Evolutionary conservation across 2,888 invertebrate species (phyloP), one percentile per base, ranked within the genome.

Genomic region (Acanthosoma haemorrhoidale): DNA sequence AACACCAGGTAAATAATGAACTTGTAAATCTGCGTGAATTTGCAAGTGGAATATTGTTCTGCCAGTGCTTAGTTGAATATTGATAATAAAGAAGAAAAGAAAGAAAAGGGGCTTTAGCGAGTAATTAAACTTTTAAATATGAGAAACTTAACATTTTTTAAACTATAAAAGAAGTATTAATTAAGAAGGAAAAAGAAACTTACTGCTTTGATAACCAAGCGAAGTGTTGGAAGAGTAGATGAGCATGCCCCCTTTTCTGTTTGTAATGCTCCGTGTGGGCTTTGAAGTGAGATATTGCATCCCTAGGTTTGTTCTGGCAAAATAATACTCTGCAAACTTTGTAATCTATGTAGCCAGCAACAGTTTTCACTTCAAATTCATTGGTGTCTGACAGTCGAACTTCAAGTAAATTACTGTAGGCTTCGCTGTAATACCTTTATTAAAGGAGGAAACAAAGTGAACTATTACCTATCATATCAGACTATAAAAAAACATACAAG

Each of bases 151-250:
- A n/a, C n/a, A n/a, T n/a, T n/a, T n/a, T n/a, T n/a, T n/a, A n/a
- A n/a, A n/a, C n/a, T n/a, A n/a, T n/a, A n/a, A n/a, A n/a, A n/a
- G n/a, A n/a, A n/a, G n/a, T n/a, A n/a, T n/a, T n/a, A n/a, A n/a
- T n/a, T n/a, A n/a, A n/a, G n/a, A 13, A 25, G n/a, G n/a, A 13
- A 25, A 3, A 61, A 32, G 61, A 11, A 25, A 73, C 69, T 84
- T 84, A 96, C 86, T 97, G 96, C 82, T 91, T 90, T 16, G 94
- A 91, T 79, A 97, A 85, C 96, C 96, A 98, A 3, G 94, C 93
- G 81, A 91, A 88, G 81, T 97, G 96, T 80, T 99, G 98, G 83
- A 98, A 97, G 15, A 88, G 83, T 70, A 96, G 83, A 25, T 76
- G 76, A 6, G 71, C 71, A 70, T 90, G 89, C 3, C 96, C 97